A percentile compares a stretch with the other conserved stretches of the same genome.
These are phyloP conservation scores for Entelurus aequoreus DNA, from an alignment of 2,113 vertebrate species.

Conservation along the genomic window DNA sequence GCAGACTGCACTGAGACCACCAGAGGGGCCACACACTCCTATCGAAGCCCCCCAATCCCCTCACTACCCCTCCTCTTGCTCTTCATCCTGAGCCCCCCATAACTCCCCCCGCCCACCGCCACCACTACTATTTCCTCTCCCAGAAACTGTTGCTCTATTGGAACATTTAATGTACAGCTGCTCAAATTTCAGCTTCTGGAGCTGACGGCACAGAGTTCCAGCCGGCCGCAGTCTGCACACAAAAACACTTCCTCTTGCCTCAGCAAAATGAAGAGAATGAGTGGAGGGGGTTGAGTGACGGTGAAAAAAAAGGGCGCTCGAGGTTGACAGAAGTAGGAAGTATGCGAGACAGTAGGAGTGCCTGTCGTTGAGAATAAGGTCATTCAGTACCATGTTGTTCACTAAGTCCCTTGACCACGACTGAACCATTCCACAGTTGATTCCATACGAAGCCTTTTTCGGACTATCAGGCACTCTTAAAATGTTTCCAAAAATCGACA, in stretches of 20 bases:
- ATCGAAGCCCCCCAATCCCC: slow-evolving; percentile 11
- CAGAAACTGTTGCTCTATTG: slow-evolving; percentile 70
- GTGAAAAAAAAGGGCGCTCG: not conserved
- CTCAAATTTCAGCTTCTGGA: slow-evolving; percentile 63
- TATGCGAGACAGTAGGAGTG: not conserved
- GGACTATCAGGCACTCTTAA: too few relatives aligned
- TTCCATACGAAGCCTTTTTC: not conserved
- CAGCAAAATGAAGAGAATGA: slow-evolving; percentile 39
- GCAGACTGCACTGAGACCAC: slow-evolving; percentile 2
- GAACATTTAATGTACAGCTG: slow-evolving; percentile 70
- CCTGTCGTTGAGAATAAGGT: not conserved
- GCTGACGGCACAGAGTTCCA: slow-evolving; percentile 55
- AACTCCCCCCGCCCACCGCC: not conserved
- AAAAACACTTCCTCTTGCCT: slow-evolving; percentile 67
- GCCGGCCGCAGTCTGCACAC: slow-evolving; percentile 62
- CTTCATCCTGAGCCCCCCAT: slow-evolving; percentile 13
- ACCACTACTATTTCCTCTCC: slow-evolving; percentile 54
- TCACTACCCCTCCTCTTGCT: not conserved
- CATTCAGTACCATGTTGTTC: slow-evolving; percentile 2
- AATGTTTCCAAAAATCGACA: too few relatives aligned
- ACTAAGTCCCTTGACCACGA: not conserved
- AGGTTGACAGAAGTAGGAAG: slow-evolving; percentile 11
- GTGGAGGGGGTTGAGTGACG: not conserved
- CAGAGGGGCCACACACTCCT: slow-evolving; percentile 10
- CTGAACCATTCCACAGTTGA: slow-evolving; percentile 30